Evolutionary conservation across 1,140 invertebrate genomes (phyloP), one percentile per base, ranked within the genome.

Genomic region (Nasonia longicornis): DNA sequence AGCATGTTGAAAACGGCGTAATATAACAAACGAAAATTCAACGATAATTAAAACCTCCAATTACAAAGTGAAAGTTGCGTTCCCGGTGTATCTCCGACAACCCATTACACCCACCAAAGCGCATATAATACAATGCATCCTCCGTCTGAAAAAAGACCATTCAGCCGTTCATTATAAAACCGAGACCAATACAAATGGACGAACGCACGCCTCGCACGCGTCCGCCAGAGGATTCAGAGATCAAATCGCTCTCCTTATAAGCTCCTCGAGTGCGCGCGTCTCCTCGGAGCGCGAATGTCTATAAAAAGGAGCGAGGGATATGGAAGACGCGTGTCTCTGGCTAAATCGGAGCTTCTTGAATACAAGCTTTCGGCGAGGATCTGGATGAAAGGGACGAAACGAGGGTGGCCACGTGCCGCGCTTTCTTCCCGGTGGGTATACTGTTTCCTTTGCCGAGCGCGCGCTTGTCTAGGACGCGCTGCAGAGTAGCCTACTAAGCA

Each of bases 371-470:
- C 67, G 81, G 38, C 42, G n/a, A 82, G 67, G 67, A 82, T 73
- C 81, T 78, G 63, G 63, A 81, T 88, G 84, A 89, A 42, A 42
- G 38, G 8, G 38, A 42, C 38, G 8, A 42, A 88, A 87, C 70
- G 87, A 84, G 87, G 87, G 52, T 58, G 52, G 52, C 52, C 89
- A 89, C 89, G 89, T 87, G 89, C 89, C 38, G 2, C 89, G 86
- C 52, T 58, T 58, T 87, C 85, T 29, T 26, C 22, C 8, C 81
- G 73, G 81, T n/a, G 4, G 4, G 38, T 77, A 69, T 78, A 78
- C 48, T 78, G 63, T 78, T 78, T 70, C 77, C 45, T 70, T 78
- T 58, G 52, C 52, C 16, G 31, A 3, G 3, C 31, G 31, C 31
- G 31, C 31, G 14, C 35, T 31, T 14, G 26, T 71, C 66, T 70